Percentiles rank a stretch among this genome's conserved stretches.
Evolutionary conservation across 2,797 vertebrate genomes (phyloP).

Genomic region (Graptemys geographica): DNA sequence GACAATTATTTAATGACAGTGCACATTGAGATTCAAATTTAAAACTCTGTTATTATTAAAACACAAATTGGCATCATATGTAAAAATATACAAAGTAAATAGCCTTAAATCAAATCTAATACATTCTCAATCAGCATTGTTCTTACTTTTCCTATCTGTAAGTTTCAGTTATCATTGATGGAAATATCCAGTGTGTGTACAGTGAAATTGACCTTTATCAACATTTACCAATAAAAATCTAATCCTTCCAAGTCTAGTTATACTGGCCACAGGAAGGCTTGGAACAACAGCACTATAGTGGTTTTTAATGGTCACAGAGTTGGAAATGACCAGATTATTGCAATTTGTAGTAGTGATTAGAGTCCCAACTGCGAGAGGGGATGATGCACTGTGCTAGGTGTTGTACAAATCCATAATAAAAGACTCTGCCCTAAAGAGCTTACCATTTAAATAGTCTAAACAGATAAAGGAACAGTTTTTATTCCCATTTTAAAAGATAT

Average conservation of each 20-base stretch:
- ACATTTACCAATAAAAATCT: not conserved
- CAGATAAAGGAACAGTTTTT: not conserved
- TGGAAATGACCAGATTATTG: not conserved
- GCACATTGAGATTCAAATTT: not conserved
- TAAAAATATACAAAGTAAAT: not conserved
- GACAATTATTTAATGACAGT: not conserved
- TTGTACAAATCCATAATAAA: not conserved
- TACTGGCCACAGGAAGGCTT: not conserved
- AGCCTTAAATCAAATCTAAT: not conserved
- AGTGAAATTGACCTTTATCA: not conserved
- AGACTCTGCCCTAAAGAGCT: not conserved
- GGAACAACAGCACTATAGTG: not conserved
- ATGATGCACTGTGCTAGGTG: not conserved
- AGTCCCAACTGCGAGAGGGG: accelerated
- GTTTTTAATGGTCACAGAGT: not conserved
- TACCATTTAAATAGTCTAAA: not conserved
- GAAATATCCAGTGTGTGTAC: not conserved
- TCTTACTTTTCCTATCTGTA: not conserved
- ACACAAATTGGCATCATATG: not conserved
- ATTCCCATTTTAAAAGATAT: not conserved
- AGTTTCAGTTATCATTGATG: not conserved
- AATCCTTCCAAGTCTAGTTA: not conserved
- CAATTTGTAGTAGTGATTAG: not conserved
- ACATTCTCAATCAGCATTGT: not conserved
- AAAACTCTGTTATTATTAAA: not conserved